Base-by-base conservation (phyloP, 1,140 invertebrate genomes). In the Vanessa tameamea region DNA sequence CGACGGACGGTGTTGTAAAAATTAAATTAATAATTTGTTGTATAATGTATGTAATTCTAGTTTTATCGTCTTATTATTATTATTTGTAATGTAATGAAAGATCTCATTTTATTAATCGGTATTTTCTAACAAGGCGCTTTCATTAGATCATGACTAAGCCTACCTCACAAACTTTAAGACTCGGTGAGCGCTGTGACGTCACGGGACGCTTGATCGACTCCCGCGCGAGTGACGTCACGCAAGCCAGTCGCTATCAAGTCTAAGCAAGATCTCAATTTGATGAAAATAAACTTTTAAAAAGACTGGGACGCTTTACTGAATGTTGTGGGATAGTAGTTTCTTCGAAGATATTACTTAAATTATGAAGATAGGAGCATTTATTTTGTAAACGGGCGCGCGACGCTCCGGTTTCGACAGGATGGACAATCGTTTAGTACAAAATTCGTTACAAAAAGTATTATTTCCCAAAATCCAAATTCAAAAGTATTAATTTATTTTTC, bases 41-140 rank as follows among this genome's bases (percentile, higher is more conserved):
- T 92, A 89, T 90, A 90, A 87, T 90, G 82, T 90, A 91, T 92
- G 89, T 92, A 92, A 91, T 87, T 87, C 82, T 92, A 92, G 89
- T 89, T 92, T 91, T 90, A 91, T 87, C 84, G 85, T 90, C 88
- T 92, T 84, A 51, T 61, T 91, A 89, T 76, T 90, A 87, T 90
- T 89, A 90, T 92, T 91, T 88, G 85, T 92, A 92, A 91, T 92
- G 84, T 92, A 92, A 92, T 92, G 89, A 92, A 92, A 91, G 91
- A 92, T 92, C 91, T 92, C 91, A 92, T 92, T 92, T 91, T 91
- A 92, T 91, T 92, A 92, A 92, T 92, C 91, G 91, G 91, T 92
- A 92, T 91, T 92, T 91, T 92, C 85, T 92, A 92, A 92, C 91
- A 91, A 91, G 91, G 91, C 91, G 91, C 89, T 92, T 90, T 91